Base-by-base conservation (phyloP, 2,113 vertebrate species). In the Ailurus styani region DNA sequence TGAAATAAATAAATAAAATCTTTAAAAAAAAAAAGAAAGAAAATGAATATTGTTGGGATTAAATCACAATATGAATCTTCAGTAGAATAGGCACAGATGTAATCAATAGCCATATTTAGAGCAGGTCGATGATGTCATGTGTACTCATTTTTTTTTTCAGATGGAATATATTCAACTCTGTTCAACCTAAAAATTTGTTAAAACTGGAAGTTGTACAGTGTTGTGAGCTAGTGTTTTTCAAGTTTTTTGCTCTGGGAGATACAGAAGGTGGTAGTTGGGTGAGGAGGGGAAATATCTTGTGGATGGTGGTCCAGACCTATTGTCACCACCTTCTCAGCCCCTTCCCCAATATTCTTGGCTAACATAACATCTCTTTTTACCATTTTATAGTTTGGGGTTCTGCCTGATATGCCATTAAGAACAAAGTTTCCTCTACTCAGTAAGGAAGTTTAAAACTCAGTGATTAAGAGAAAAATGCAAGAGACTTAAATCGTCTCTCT, bases 131-230 rank as follows among this genome's bases (percentile, higher is more conserved):
- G 42, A 25, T n/a, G 31, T 45, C n/a, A 45, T 34, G 0, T 40
- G 37, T 25, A 29, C 14, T 83, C 20, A 1, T 23, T 68, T 85
- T 40, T 70, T 70, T 66, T 73, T n/a, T 23, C 29, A 60, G 40
- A 73, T 72, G 15, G 27, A 84, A 97, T 92, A 72, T 83, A 83
- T 54, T 55, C 45, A 97, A 11, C 47, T 72, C 17, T 37, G 37
- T 37, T 37, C 52, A 55, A 37, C n/a, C 54, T 40, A 81, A 82
- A 70, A 25, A 12, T 79, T 93, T 47, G 62, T 92, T 54, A 84
- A 87, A 92, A 86, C 11, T 87, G 54, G 2, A 88, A 8, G 8
- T 9, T n/a, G 4, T 77, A 37, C 93, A 20, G 6, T 40, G 50
- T 85, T 57, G 70, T 34, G 37, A 93, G 64, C 54, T 68, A 23